Conservation (phyloP, 2,888 invertebrate genomes). For the Macrosoma leucophasiata region DNA sequence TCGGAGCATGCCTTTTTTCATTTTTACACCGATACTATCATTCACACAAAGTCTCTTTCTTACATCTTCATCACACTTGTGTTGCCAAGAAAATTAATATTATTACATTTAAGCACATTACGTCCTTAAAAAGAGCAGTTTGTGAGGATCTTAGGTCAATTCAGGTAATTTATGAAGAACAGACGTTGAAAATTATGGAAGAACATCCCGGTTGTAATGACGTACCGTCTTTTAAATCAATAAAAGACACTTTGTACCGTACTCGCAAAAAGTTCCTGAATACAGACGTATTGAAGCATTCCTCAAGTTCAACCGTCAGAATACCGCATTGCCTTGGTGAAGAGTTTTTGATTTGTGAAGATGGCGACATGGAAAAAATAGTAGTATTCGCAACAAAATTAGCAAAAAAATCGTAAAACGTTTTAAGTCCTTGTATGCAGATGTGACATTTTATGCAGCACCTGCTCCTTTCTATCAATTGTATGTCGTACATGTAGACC, state of each 20-base stretch:
- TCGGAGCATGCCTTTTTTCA: too few species aligned
- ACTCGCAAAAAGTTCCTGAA: neutral
- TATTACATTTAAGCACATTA: neutral
- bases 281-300: neutral
- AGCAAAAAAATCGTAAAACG: neutral
- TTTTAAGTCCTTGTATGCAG: neutral
- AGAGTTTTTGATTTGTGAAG: neutral
- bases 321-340: neutral
- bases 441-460: neutral
- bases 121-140: neutral
- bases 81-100: neutral
- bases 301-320: neutral
- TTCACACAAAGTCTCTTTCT: too few species aligned
- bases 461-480: neutral
- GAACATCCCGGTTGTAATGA: neutral
- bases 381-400: neutral
- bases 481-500: neutral
- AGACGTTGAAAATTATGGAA: neutral
- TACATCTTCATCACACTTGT: too few species aligned
- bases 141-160: neutral
- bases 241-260: neutral
- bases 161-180: neutral
- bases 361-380: neutral
- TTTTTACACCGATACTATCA: too few species aligned
- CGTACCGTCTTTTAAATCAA: neutral